phyloP scores from a whole-genome alignment of 2,797 vertebrate species.

The Diplodus sargus region DNA sequence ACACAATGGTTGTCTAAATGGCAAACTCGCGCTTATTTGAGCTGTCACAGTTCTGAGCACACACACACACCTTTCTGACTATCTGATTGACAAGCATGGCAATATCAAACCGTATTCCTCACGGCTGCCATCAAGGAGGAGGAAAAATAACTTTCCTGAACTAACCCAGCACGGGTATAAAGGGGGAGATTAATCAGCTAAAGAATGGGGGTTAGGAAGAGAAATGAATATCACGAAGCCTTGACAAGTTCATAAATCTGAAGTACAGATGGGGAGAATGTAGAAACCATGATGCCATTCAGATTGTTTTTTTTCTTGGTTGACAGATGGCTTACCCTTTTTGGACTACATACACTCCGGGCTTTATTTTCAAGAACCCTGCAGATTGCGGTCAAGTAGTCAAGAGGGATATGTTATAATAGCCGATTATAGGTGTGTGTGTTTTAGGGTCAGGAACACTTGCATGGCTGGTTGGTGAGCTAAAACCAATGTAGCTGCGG shows the following conservation, averaged over 20 bases:
- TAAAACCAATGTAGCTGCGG: no score
- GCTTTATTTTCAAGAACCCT: neutral
- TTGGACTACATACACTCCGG: neutral
- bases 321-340: constrained; percentile 15
- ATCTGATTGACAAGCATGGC: constrained; percentile 80
- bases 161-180: constrained; percentile 54
- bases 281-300: constrained; percentile 64
- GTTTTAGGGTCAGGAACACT: neutral
- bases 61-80: constrained; percentile 69
- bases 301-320: constrained; percentile 19
- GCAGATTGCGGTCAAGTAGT: neutral
- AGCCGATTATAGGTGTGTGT: neutral
- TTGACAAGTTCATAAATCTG: constrained; percentile 75
- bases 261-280: constrained; percentile 58
- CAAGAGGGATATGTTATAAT: neutral
- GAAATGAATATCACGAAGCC: constrained; percentile 57
- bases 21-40: constrained; percentile 64
- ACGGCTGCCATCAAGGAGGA: constrained; percentile 66
- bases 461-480: no score
- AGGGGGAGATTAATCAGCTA: constrained; percentile 75
- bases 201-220: constrained; percentile 69
- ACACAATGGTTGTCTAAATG: constrained; percentile 56
- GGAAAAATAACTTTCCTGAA: constrained; percentile 70
- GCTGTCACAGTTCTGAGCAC: constrained; percentile 64
- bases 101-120: constrained; percentile 75